Base-by-base conservation (phyloP, 2,113 vertebrate species). In the Tenrec ecaudatus region DNA sequence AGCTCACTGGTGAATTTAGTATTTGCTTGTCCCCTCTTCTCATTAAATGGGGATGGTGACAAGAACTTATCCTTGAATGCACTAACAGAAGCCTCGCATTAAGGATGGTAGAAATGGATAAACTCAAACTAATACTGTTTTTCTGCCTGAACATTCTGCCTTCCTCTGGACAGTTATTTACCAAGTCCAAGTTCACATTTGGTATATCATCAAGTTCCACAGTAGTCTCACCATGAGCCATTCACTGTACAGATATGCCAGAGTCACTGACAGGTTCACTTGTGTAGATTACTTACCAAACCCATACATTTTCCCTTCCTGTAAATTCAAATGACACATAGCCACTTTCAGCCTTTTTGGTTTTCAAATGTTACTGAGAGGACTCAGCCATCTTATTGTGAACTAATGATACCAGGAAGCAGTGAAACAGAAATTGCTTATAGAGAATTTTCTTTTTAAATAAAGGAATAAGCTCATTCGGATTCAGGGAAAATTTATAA, bases 401-500 rank as follows among this genome's bases (percentile, higher is more conserved):
- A 29, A 12, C 43, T 79, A 57, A 62, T 47, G 38, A 22, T 1
- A 68, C 19, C 11, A 36, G 66, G 27, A 40, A 40, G 40, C 40
- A 40, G 19, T 14, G 23, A 79, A 81, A 91, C 17, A 40, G 25
- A 87, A 78, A 82, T 69, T 87, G 23, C 14, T 89, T 31, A 12
- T 29, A 40, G 73, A 86, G 2, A 91, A 57, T 17, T 22, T 43
- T 78, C 80, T 69, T 69, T 71, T 71, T 33, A 69, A 69, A 69
- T 10, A 73, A 91, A 90, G 57, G 58, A 83, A 38, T 79, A 14
- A 84, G 25, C 75, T 78, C 23, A 57, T 82, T 4, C 69, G 29
- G 11, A 82, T 77, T 90, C 47, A 58, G 57, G 79, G 64, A 62
- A 85, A 95, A 94, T 58, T 40, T 90, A 31, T 71, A 16, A 80